Percentiles rank a stretch among this genome's conserved stretches.
Conservation (phyloP, 2,888 invertebrate genomes). For the Spodoptera littoralis region DNA sequence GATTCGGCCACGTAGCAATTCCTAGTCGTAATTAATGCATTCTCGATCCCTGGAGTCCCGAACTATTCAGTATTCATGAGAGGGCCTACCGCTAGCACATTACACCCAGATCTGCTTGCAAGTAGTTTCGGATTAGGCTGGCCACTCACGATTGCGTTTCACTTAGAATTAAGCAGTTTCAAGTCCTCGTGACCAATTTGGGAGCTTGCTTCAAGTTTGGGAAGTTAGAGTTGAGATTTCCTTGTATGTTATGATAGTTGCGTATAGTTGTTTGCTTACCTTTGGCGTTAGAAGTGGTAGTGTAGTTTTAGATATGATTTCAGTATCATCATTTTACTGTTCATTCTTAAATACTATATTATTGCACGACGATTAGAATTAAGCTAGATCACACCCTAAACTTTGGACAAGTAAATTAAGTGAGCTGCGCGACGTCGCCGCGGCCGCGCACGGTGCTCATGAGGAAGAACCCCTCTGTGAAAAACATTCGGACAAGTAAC, state of each 20-base stretch:
- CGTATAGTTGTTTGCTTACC: no score
- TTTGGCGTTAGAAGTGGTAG: no score
- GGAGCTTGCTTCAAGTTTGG: slow-evolving; percentile 59
- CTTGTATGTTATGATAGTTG: slow-evolving; percentile 24
- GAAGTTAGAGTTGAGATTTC: slow-evolving; percentile 47
- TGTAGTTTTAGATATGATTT: no score
- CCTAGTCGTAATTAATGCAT: slow-evolving; percentile 63
- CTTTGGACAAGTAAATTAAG: no score
- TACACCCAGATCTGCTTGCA: slow-evolving; percentile 78
- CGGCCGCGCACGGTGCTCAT: no score
- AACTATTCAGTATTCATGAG: slow-evolving; percentile 83
- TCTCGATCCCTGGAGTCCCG: slow-evolving; percentile 56
- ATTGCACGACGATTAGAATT: no score
- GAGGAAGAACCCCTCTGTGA: no score
- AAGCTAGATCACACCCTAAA: no score
- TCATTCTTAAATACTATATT: no score
- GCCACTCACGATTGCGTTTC: slow-evolving; percentile 72
- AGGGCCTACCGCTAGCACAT: slow-evolving; percentile 74
- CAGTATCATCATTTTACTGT: no score
- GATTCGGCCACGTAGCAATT: slow-evolving; percentile 48
- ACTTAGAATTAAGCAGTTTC: slow-evolving; percentile 73
- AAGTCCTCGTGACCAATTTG: slow-evolving; percentile 71
- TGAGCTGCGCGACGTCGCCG: no score
- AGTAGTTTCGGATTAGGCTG: slow-evolving; percentile 82
- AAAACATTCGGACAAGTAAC: no score